Conservation (phyloP, 2,888 invertebrate species). For the Drosophila macrospina region DNA sequence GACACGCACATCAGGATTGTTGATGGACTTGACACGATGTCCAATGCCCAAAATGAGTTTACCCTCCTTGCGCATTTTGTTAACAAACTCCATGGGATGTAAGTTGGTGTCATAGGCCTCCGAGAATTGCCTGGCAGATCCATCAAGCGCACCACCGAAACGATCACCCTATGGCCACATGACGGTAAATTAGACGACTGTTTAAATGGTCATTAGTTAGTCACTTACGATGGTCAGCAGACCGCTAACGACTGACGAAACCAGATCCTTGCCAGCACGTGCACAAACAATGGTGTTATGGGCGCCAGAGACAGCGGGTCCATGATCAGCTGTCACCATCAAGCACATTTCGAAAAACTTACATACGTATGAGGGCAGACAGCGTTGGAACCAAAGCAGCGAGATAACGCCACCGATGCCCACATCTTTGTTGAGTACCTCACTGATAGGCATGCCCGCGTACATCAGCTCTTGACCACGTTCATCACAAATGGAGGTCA, state of each 20-base stretch:
- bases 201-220: background rate
- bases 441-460: conserved; percentile 96
- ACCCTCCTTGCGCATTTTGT: conserved; percentile 98
- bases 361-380: conserved; percentile 96
- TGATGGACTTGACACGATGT: conserved; percentile 95
- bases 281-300: conserved; percentile 99
- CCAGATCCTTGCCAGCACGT: conserved; percentile 98
- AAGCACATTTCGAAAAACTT: conserved; percentile 99
- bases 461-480: conserved; percentile 98
- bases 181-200: background rate
- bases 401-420: conserved; percentile 99
- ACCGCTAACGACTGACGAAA: conserved; percentile 98
- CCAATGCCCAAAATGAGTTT: conserved; percentile 99
- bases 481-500: conserved; percentile 99
- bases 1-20: conserved; percentile 99
- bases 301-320: conserved; percentile 99
- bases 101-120: conserved; percentile 97
- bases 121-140: conserved; percentile 98
- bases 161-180: conserved; percentile 92
- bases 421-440: conserved; percentile 96
- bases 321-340: conserved; percentile 99
- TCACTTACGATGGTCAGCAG: conserved; percentile 96
- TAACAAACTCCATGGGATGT: conserved; percentile 99
- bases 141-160: conserved; percentile 99
- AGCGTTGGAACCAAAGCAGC: conserved; percentile 99